Conservation (phyloP, 2,797 vertebrate species). For the Semotilus atromaculatus region DNA sequence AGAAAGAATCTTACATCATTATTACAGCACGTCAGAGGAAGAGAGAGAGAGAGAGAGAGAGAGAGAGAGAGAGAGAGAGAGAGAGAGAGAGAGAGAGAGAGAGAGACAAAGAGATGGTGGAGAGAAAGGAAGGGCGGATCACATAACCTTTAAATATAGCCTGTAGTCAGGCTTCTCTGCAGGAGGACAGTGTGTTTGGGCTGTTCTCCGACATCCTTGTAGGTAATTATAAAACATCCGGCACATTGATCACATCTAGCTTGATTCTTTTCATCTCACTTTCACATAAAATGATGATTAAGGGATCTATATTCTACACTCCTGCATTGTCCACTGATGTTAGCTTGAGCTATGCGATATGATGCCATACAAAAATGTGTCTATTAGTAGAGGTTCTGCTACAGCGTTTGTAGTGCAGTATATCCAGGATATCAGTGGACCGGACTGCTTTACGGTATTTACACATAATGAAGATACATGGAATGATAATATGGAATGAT, state of each 20-base stretch:
- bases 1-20: constrained; percentile 52
- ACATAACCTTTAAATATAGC: constrained; percentile 46
- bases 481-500: neutral
- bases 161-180: constrained; percentile 30
- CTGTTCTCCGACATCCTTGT: constrained; percentile 42
- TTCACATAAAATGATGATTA: constrained; percentile 24
- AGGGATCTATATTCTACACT: neutral
- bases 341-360: neutral
- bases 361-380: neutral
- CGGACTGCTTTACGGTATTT: neutral
- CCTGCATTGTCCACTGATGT: neutral
- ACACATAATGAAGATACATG: neutral
- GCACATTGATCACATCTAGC: constrained; percentile 47
- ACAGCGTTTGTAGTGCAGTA: neutral
- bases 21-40: constrained; percentile 34
- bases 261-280: neutral
- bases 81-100: neutral
- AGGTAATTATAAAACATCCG: constrained; percentile 48
- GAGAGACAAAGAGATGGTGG: neutral
- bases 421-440: neutral
- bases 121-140: constrained; percentile 29
- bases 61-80: neutral
- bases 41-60: neutral
- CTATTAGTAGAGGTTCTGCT: neutral
- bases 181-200: constrained; percentile 17